A percentile compares a stretch with the other conserved stretches of the same genome.
phyloP scores from a whole-genome alignment of 2,797 vertebrate species.

The Sarcoramphus papa region DNA sequence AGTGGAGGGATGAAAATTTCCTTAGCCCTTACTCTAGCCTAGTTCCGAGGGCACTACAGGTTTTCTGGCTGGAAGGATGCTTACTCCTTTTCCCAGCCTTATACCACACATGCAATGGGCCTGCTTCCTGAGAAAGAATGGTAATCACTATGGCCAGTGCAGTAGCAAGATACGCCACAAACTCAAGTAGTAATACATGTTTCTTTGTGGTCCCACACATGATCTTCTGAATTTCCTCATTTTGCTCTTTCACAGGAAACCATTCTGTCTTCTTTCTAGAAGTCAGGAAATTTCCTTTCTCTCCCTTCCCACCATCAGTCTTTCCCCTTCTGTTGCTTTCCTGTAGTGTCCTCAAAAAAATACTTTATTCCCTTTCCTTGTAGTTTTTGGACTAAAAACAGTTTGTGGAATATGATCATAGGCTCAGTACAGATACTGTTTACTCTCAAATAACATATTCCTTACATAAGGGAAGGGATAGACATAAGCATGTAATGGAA shows the following conservation, averaged over 20 bases:
- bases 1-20: not conserved
- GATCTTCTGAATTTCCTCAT: not conserved
- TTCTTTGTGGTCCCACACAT: not conserved
- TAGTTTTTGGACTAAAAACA: not conserved
- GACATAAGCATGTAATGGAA: not conserved
- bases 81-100: not conserved
- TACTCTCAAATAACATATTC: not conserved
- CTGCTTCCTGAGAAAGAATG: not conserved
- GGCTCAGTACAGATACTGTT: not conserved
- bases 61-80: not conserved
- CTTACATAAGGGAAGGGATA: not conserved
- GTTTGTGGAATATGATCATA: not conserved
- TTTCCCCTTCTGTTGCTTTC: not conserved
- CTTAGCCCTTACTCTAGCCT: not conserved
- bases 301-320: not conserved
- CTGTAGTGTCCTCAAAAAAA: not conserved
- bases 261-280: not conserved
- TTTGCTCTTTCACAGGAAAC: not conserved
- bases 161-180: not conserved
- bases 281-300: not conserved
- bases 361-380: not conserved
- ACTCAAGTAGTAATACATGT: not conserved
- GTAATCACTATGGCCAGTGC: not conserved
- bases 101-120: not conserved
- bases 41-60: not conserved